A percentile compares a stretch with the other conserved stretches of the same genome.
Conservation (phyloP, 64 coral and sea anemone genomes). For the Porites australiensis region DNA sequence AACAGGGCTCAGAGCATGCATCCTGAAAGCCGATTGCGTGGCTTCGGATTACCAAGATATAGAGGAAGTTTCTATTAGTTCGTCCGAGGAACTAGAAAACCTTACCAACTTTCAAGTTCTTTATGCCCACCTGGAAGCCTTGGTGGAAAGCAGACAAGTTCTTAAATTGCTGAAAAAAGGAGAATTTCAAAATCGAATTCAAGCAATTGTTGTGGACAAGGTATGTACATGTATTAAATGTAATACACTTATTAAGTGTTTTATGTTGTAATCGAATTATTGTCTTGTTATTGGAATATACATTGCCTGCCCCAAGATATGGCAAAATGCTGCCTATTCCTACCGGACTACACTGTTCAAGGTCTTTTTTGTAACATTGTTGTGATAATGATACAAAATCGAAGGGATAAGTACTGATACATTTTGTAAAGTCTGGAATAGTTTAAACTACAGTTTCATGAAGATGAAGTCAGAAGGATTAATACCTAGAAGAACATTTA, state of each 20-base stretch:
- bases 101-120: constrained; percentile 10
- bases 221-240: constrained; percentile 16
- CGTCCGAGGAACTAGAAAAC: background rate
- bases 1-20: constrained; percentile 3
- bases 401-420: no score
- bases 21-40: constrained; percentile 30
- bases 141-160: constrained; percentile 22
- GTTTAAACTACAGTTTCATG: constrained; percentile 42
- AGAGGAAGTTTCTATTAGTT: background rate
- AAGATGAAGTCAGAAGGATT: constrained; percentile 33
- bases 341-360: no score
- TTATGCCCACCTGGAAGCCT: constrained; percentile 17
- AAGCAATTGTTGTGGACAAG: constrained; percentile 24
- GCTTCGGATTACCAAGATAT: background rate
- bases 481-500: constrained; percentile 34
- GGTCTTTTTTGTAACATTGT: no score
- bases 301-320: no score
- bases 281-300: constrained; percentile 52
- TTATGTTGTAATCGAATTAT: constrained; percentile 33
- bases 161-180: background rate
- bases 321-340: no score
- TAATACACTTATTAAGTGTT: constrained; percentile 31
- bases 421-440: no score
- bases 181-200: background rate
- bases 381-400: no score